Evolutionary conservation across 2,888 invertebrate species (phyloP).

Genomic region (Hartigia nigra): DNA sequence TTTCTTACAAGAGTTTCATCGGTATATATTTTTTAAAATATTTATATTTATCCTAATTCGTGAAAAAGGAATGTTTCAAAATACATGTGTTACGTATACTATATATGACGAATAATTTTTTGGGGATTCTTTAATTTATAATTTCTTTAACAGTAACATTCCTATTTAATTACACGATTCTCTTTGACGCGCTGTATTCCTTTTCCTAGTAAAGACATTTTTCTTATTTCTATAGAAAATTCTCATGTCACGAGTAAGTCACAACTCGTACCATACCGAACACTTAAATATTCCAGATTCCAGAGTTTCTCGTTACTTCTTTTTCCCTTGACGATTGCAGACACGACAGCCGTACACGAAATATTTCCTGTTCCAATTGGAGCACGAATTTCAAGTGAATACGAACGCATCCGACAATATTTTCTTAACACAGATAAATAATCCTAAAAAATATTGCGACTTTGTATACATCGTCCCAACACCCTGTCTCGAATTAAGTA

Average conservation of each 20-base stretch:
- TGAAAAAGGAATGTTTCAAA: background rate
- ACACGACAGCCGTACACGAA: background rate
- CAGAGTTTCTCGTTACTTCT: background rate
- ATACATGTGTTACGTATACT: background rate
- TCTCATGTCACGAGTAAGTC: background rate
- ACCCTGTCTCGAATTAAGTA: background rate
- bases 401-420: background rate
- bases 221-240: background rate
- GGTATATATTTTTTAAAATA: background rate
- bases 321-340: background rate
- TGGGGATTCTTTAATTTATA: no score
- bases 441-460: background rate
- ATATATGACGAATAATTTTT: no score
- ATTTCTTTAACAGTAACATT: background rate
- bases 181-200: background rate
- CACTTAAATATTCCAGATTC: background rate
- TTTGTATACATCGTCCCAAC: background rate
- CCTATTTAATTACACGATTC: background rate
- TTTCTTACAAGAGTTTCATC: background rate
- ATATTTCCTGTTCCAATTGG: background rate
- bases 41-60: background rate
- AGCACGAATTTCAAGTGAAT: background rate
- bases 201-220: background rate
- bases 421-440: background rate
- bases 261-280: background rate